Conservation (phyloP, 2,888 invertebrate species). For the Tenthredo scrophulariae region DNA sequence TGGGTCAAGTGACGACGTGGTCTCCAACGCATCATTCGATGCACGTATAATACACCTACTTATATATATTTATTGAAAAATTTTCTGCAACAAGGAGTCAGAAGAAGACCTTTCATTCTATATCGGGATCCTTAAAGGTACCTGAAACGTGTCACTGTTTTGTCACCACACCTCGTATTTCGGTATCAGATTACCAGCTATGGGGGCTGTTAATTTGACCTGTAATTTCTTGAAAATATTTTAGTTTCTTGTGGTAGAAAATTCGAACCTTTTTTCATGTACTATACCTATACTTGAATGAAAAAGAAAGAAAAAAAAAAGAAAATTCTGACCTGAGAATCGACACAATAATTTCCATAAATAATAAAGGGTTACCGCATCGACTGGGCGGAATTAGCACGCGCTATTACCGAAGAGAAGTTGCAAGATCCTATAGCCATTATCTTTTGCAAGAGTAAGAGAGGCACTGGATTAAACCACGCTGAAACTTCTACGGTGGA, state of each 20-base stretch:
- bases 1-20: conserved; percentile 48
- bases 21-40: conserved; percentile 19
- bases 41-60: conserved; percentile 47
- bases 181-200: conserved; percentile 30
- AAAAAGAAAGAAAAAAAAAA: background rate
- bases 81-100: conserved; percentile 3
- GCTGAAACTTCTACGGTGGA: conserved; percentile 55
- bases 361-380: conserved; percentile 27
- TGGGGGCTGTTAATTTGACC: conserved; percentile 3
- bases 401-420: conserved; percentile 38
- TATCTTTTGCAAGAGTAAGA: conserved; percentile 26
- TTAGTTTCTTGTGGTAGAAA: background rate
- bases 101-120: conserved; percentile 37
- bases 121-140: background rate
- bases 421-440: conserved; percentile 16
- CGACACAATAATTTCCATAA: conserved; percentile 34
- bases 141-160: conserved; percentile 41
- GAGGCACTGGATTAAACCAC: conserved; percentile 55
- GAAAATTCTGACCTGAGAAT: background rate
- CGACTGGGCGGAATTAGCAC: conserved; percentile 40
- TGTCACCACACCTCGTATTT: conserved; percentile 26
- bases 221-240: background rate
- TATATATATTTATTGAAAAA: conserved; percentile 47
- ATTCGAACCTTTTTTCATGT: no score
- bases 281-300: no score